phyloP scores from a whole-genome alignment of 2,113 vertebrate species.

The Triplophysa tibetana region DNA sequence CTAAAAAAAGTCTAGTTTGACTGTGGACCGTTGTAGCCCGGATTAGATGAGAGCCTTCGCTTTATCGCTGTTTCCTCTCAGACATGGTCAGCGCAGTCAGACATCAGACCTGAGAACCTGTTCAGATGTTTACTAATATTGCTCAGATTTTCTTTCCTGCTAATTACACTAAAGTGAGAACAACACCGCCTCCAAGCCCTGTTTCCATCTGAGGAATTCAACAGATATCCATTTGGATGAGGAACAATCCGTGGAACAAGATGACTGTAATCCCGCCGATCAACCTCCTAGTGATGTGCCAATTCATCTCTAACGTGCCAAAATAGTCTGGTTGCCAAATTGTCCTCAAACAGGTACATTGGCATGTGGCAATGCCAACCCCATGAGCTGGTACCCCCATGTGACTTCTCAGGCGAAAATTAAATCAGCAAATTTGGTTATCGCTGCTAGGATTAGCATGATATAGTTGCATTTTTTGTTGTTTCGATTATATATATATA shows the following conservation, averaged over 20 bases:
- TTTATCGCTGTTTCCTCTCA: background rate
- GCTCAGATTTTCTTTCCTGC: too few species aligned
- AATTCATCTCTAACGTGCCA: conserved; percentile 46
- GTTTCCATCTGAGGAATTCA: background rate
- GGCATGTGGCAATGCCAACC: conserved; percentile 38
- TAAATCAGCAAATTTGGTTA: conserved; percentile 38
- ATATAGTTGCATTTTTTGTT: conserved; percentile 21
- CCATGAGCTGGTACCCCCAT: conserved; percentile 48
- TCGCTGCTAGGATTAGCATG: conserved; percentile 53
- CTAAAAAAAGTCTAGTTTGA: background rate
- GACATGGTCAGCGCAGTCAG: background rate
- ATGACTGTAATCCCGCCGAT: conserved; percentile 21
- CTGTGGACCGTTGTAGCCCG: conserved; percentile 22
- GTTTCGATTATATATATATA: conserved; percentile 15
- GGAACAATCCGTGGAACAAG: conserved; percentile 11
- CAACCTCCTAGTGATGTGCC: conserved; percentile 36
- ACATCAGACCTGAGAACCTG: background rate
- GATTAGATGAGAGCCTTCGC: background rate
- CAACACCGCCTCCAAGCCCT: conserved; percentile 7
- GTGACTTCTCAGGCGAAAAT: conserved; percentile 57
- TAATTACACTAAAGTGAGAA: background rate
- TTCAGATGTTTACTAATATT: background rate
- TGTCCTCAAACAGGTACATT: conserved; percentile 48
- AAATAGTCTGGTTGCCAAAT: conserved; percentile 51
- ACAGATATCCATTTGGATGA: background rate